Percentiles rank a stretch among this genome's conserved stretches.
Conservation (phyloP, 2,888 invertebrate species). For the Cryptophagus acutangulus region DNA sequence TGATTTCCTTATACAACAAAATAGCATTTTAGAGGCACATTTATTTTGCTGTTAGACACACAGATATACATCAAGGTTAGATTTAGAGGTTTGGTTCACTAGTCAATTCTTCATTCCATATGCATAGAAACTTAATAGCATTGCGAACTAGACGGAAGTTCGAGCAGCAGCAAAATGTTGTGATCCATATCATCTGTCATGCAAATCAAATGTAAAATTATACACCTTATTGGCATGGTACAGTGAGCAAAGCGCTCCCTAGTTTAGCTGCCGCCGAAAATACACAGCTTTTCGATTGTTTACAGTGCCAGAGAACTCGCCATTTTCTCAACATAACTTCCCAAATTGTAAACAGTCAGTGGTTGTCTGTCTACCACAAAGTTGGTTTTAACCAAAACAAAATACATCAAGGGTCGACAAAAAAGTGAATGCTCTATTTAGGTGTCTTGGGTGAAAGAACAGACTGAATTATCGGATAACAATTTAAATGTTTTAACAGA, state of each 20-base stretch:
- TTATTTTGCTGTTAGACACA: no score
- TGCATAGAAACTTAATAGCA: slow-evolving; percentile 49
- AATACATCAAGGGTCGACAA: no score
- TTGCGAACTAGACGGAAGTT: slow-evolving; percentile 46
- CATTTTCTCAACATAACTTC: slow-evolving; percentile 34
- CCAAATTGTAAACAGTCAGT: slow-evolving; percentile 35
- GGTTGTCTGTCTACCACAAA: no score
- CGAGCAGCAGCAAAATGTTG: slow-evolving; percentile 45
- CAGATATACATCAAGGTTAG: no score
- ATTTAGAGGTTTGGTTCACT: no score
- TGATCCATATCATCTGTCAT: slow-evolving; percentile 48
- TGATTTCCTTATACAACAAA: no score
- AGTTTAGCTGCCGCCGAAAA: slow-evolving; percentile 39
- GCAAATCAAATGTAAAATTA: slow-evolving; percentile 50
- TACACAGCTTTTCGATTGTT: slow-evolving; percentile 38
- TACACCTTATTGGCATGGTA: slow-evolving; percentile 45
- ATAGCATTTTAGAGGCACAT: no score
- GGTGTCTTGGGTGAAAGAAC: no score
- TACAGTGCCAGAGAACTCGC: slow-evolving; percentile 35
- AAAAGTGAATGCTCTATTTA: no score
- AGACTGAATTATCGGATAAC: no score
- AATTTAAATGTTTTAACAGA: no score
- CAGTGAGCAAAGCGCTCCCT: slow-evolving; percentile 35
- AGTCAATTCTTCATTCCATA: slow-evolving; percentile 47
- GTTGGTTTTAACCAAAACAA: no score